Base-by-base conservation (phyloP, 2,888 invertebrate species). In the Zele albiditarsus region DNA sequence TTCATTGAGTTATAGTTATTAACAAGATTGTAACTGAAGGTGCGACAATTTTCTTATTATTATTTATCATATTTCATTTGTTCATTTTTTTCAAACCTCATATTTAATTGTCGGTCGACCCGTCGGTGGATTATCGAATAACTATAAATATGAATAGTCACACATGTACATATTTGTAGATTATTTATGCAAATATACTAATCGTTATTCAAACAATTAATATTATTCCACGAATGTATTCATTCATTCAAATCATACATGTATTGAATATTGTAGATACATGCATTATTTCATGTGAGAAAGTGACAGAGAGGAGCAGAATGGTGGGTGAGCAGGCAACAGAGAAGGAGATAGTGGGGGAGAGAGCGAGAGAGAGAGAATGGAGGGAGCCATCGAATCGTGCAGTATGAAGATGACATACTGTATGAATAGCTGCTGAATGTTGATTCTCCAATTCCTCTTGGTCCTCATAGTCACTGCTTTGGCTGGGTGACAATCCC, bases 401-500 rank as follows among this genome's bases (percentile, higher is more conserved):
- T 38, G 49, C 49, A 28, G 25, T 27, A 67, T 25, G 42, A 62
- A 14, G 28, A 60, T 53, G 88, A 91, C 91, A 91, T 91, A 93
- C 93, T 91, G 92, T 92, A 90, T 93, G 93, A 84, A 93, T 92
- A 81, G 92, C 92, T 82, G 92, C 92, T 84, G 92, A 91, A 88
- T 93, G 91, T 84, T 91, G 93, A 86, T 91, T 92, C 83, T 89
- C 91, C 84, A 92, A 91, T 81, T 93, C 92, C 84, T 93, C 93
- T 86, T 93, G 93, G 86, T 92, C 92, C 89, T 93, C 93, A 89
- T 93, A 93, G 90, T 93, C 93, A 80, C 93, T 93, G 87, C 93
- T 93, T 80, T 93, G 93, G 87, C 92, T 93, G 73, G 93, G 93
- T 75, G 93, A 93, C 70, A 91, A 86, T 74, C 91, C 91, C 79